A percentile compares a stretch with the other conserved stretches of the same genome.
Conservation (phyloP, 2,888 invertebrate species). For the Lathronympha strigana region DNA sequence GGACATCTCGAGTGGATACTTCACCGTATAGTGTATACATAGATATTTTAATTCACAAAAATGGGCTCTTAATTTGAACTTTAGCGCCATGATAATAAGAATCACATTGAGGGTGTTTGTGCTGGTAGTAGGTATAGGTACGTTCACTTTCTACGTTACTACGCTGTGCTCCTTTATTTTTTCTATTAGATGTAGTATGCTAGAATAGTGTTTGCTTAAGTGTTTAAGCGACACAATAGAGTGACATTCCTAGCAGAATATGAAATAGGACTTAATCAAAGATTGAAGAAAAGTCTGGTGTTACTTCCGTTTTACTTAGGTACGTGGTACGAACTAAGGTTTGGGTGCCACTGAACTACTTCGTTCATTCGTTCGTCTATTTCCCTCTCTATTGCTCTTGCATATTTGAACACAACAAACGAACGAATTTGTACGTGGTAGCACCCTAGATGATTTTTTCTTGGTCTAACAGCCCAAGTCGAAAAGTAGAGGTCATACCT, state of each 20-base stretch:
- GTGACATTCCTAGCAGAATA: background rate
- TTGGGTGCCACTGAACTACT: too few relatives aligned
- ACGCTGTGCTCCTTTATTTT: constrained; percentile 26
- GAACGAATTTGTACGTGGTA: too few relatives aligned
- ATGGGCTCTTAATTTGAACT: background rate
- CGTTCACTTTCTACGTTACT: constrained; percentile 60
- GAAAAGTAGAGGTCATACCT: too few relatives aligned
- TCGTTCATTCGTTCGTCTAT: too few relatives aligned
- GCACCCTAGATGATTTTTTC: too few relatives aligned
- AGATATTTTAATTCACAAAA: background rate
- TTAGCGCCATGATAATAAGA: background rate
- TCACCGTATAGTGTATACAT: constrained; percentile 38
- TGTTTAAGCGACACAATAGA: background rate
- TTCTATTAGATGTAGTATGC: constrained; percentile 15
- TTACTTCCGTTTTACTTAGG: too few relatives aligned
- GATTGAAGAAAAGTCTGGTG: too few relatives aligned
- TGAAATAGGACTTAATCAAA: too few relatives aligned
- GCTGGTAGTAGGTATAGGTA: constrained; percentile 49
- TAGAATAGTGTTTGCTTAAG: background rate
- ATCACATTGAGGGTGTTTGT: background rate
- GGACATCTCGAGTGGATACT: constrained; percentile 54
- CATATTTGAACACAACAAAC: too few relatives aligned
- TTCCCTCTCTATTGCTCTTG: too few relatives aligned
- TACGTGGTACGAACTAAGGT: too few relatives aligned
- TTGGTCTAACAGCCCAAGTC: too few relatives aligned